Conservation (phyloP, 2,888 invertebrate genomes). For the Dryobotodes eremita region DNA sequence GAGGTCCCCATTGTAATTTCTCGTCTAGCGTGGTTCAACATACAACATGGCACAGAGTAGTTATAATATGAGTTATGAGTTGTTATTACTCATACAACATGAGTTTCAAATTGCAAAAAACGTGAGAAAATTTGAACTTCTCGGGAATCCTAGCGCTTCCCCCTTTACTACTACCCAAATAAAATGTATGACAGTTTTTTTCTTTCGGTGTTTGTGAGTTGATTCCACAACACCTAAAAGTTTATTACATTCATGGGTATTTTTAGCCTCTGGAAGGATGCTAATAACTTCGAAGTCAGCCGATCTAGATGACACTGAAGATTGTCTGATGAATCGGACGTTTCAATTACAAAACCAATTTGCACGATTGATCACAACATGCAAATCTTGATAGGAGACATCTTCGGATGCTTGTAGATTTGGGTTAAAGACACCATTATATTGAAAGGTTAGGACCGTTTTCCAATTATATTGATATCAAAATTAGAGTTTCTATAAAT, state of each 20-base stretch:
- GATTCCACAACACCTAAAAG: background rate
- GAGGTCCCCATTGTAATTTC: too few relatives aligned
- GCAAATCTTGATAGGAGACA: constrained; percentile 34
- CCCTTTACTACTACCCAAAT: too few relatives aligned
- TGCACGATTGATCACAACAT: constrained; percentile 29
- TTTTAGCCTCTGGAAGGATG: background rate
- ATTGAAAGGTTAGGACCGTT: background rate
- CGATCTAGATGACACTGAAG: constrained; percentile 4
- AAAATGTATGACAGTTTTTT: background rate
- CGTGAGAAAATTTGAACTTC: too few relatives aligned
- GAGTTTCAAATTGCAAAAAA: too few relatives aligned
- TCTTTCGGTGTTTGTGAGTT: background rate
- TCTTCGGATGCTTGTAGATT: constrained; percentile 30
- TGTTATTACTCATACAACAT: too few relatives aligned
- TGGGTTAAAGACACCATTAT: constrained; percentile 26
- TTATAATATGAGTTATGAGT: too few relatives aligned
- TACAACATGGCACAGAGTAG: too few relatives aligned
- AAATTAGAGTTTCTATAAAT: constrained; percentile 22
- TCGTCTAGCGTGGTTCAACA: too few relatives aligned
- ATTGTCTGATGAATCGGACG: constrained; percentile 10
- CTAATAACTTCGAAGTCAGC: background rate
- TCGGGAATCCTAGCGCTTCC: too few relatives aligned
- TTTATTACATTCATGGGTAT: background rate
- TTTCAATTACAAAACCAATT: constrained; percentile 44
- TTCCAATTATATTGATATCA: constrained; percentile 7